Percentiles rank a stretch among this genome's conserved stretches.
These are phyloP conservation scores for Deilephila porcellus DNA, from an alignment of 2,888 invertebrate species.

Conservation along the genomic window DNA sequence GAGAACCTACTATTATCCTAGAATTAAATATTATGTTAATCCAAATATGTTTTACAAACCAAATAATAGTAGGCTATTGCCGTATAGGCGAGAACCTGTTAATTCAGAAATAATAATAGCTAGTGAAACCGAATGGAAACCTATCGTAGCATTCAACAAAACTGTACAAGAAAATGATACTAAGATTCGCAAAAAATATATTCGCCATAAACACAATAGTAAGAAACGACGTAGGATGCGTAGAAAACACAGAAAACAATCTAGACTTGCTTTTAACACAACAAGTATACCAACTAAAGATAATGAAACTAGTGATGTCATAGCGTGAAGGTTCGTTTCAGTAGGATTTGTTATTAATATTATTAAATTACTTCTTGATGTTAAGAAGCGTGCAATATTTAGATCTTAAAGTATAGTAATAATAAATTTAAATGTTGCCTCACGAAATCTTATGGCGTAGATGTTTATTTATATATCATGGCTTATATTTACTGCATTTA, in stretches of 20 bases:
- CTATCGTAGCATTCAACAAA: slow-evolving; percentile 61
- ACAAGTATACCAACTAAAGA: neutral
- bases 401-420: neutral
- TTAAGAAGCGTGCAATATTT: neutral
- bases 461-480: neutral
- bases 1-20: slow-evolving; percentile 74
- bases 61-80: slow-evolving; percentile 64
- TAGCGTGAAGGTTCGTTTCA: neutral
- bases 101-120: slow-evolving; percentile 42
- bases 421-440: neutral
- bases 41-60: slow-evolving; percentile 65
- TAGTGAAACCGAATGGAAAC: slow-evolving; percentile 69
- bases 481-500: slow-evolving; percentile 51
- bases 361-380: neutral
- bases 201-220: slow-evolving; percentile 49
- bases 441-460: neutral
- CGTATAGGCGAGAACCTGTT: slow-evolving; percentile 56
- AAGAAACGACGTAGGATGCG: slow-evolving; percentile 57
- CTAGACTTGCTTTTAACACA: slow-evolving; percentile 15
- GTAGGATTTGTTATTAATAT: too few relatives aligned
- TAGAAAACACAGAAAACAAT: slow-evolving; percentile 46
- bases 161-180: slow-evolving; percentile 45
- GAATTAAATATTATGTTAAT: slow-evolving; percentile 73
- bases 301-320: neutral
- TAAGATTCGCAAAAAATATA: slow-evolving; percentile 40